Evolutionary conservation across 2,797 vertebrate species (phyloP), one percentile per base, ranked within the genome.

Genomic region (Chrosomus eos): DNA sequence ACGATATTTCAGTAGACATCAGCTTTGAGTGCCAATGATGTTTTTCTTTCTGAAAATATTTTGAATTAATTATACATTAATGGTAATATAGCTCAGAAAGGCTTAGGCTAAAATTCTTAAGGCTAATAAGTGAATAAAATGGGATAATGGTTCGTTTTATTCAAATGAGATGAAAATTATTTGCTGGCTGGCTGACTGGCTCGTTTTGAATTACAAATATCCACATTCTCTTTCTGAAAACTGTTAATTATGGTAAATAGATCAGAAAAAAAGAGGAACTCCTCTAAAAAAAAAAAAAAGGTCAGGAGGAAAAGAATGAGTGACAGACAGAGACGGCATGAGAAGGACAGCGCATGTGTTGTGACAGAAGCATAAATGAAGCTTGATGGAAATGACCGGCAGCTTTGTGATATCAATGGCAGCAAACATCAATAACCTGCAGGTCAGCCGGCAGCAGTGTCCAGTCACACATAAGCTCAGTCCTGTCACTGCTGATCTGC

Each of bases 401-500:
- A 92, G 89, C 88, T 87, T 67, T 38, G 58, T 72, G 62, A 80
- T 51, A 85, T 85, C 74, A 66, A 31, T 76, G 77, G 66, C 18
- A 86, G 86, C 80, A 75, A 81, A 81, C 82, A 83, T 60, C 70
- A 73, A 88, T 87, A 76, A 64, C 87, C 67, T 75, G 78, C 72
- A 40, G 84, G 87, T 89, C 85, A 90, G 21, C 80, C 83, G 73
- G 58, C 86, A 62, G 88, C 85, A 81, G 88, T 80, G 80, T 84
- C 68, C 86, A 55, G 78, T 86, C 93, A 92, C 92, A 91, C 92
- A 92, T 88, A 88, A 86, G 86, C 88, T 90, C 90, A 88, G 88
- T 77, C 81, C 90, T 91, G 92, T 93, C 91, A 91, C 86, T 89
- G 82, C 86, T 88, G 19, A 92, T 93, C 90, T 92, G 88, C 71